Evolutionary conservation across 2,113 vertebrate genomes (phyloP), one percentile per base, ranked within the genome.

Genomic region (Poecilia latipinna): DNA sequence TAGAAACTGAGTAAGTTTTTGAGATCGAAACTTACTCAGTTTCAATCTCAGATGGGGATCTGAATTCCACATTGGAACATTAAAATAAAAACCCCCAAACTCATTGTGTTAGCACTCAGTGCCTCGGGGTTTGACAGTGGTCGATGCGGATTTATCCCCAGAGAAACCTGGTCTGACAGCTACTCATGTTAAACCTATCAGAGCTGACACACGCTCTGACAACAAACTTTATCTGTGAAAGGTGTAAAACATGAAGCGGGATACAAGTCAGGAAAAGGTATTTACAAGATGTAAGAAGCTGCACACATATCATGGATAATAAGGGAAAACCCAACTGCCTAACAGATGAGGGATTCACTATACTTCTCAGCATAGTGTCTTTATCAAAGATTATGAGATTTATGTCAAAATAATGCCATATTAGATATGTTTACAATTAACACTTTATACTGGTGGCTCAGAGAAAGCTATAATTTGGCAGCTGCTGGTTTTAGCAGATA

Each of bases 231-330:
- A 84, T 82, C 79, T 61, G 44, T 28, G 26, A 29, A 61, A 77
- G 44, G 76, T 76, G 72, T 75, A 76, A 74, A 79, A 68, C 65
- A 78, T 32, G 62, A 74, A 60, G 33, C 24, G 7, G 26, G 64
- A 86, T 83, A 68, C 70, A 72, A 74, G 68, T 70, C 29, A 67
- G 51, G 35, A 82, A 76, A 88, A 85, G 64, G 74, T 65, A 73
- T 22, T 62, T 68, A 73, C 68, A 67, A 61, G 33, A 61, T 62
- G n/a, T 29, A 11, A 68, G 75, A 65, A 72, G 68, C 61, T 63
- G 51, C 62, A 79, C 75, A 75, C 66, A 82, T 65, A 74, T 51
- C 51, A n/a, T 22, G 37, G 4, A 3, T 63, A 44, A 74, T 57
- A 39, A 77, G 57, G 15, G 75, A 82, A 74, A 77, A 4, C 44